Evolutionary conservation across 2,797 vertebrate genomes (phyloP), one percentile per base, ranked within the genome.

Genomic region (Syndactyla subalaris): DNA sequence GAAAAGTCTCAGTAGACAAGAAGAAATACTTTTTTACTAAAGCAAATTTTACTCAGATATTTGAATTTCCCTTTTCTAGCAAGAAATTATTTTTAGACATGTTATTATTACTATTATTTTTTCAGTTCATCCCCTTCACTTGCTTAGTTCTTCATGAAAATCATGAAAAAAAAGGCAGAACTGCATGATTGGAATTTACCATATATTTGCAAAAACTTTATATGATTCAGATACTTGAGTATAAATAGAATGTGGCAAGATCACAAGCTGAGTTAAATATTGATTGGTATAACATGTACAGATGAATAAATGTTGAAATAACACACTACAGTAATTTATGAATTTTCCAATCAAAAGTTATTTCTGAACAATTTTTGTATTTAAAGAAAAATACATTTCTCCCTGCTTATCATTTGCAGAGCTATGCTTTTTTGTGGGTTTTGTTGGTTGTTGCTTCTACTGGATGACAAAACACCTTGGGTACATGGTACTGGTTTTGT

Each of bases 321-420:
- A 90, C 67, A 89, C 24, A 61, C 3, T 79, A 45, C 32, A 84
- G 36, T 46, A 92, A 86, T 76, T 86, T 59, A 88, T 78, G 58
- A 89, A 18, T 84, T 95, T 93, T 92, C 88, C 67, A 79, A 52
- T 89, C 80, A 67, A 23, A 96, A 87, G 63, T 36, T 76, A 65
- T 92, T 82, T 81, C 70, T 0, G 0, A 92, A 57, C 23, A 57
- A 26, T 24, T 88, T 88, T 84, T 76, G 3, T 62, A 32, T 93
- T 73, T 73, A 26, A 85, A 93, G 59, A 90, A 19, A 95, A 90
- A 65, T n/a, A 71, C 5, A 54, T 92, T 92, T 30, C 80, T 85
- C 8, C 18, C 48, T 63, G 18, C n/a, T 84, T 87, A 61, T 79
- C 6, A 41, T 85, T 79, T 93, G 24, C 30, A 87, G 52, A 22